A percentile compares a stretch with the other conserved stretches of the same genome.
Evolutionary conservation across 2,888 invertebrate species (phyloP).

Genomic region (Ochropacha duplaris): DNA sequence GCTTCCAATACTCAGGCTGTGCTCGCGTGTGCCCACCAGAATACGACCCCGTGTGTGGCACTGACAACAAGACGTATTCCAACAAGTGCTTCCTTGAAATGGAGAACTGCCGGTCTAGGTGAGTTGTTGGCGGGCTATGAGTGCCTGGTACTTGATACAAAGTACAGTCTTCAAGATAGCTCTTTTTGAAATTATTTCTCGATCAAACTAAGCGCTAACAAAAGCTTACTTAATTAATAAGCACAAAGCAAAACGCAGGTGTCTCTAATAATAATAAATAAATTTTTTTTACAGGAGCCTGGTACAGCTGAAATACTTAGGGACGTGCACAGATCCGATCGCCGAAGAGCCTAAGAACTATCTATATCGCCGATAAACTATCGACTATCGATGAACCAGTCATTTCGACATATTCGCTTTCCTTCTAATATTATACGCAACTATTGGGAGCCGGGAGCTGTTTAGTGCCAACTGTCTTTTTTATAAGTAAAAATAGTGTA

Average conservation of each 20-base stretch:
- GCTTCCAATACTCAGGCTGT: conserved; percentile 93
- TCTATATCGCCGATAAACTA: conserved; percentile 85
- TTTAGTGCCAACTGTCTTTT: conserved; percentile 63
- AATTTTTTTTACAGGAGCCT: conserved; percentile 77
- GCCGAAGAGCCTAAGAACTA: conserved; percentile 94
- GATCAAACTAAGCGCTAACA: too few relatives aligned
- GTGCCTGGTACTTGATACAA: conserved; percentile 13
- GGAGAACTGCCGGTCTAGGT: conserved; percentile 93
- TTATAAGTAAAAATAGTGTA: conserved; percentile 17
- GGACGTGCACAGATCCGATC: conserved; percentile 92
- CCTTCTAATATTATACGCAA: conserved; percentile 36
- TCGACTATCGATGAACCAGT: conserved; percentile 29
- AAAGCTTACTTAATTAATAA: too few relatives aligned
- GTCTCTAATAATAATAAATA: not conserved
- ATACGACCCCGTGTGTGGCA: conserved; percentile 96
- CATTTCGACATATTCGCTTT: conserved; percentile 48
- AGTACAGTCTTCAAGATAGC: not conserved
- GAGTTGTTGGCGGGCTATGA: conserved; percentile 14
- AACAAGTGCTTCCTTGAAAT: conserved; percentile 96
- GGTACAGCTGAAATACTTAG: conserved; percentile 90
- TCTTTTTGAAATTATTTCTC: too few relatives aligned
- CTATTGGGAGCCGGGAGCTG: conserved; percentile 35
- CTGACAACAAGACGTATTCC: conserved; percentile 95
- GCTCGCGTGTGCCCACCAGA: conserved; percentile 93
- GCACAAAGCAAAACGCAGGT: too few relatives aligned